A percentile compares a stretch with the other conserved stretches of the same genome.
These are phyloP conservation scores for Dicaeum eximium DNA, from an alignment of 2,113 vertebrate genomes.

Conservation along the genomic window DNA sequence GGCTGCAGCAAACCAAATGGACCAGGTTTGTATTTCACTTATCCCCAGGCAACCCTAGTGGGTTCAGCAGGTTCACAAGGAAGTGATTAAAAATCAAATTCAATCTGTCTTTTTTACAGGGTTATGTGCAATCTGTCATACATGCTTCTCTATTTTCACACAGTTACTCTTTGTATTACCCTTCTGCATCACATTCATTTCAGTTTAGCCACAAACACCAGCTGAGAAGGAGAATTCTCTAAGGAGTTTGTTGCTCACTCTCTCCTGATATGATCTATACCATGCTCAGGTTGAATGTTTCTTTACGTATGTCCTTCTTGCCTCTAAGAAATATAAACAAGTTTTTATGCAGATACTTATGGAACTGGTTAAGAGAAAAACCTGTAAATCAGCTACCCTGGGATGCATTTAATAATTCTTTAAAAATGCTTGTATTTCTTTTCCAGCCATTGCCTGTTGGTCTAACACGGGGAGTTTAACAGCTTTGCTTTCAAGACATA, in stretches of 20 bases:
- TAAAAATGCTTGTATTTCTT: not conserved
- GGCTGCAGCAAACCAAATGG: slow-evolving; percentile 10
- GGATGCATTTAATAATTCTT: not conserved
- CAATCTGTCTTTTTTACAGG: not conserved
- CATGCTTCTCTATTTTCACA: not conserved
- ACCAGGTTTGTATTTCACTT: slow-evolving; percentile 31
- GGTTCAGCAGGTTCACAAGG: not conserved
- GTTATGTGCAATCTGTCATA: slow-evolving; percentile 10
- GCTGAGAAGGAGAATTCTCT: not conserved
- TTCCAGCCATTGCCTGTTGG: not conserved
- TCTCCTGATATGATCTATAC: not conserved
- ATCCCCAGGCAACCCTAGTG: not conserved
- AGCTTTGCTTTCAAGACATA: not conserved
- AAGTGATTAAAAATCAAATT: not conserved
- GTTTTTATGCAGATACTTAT: not conserved
- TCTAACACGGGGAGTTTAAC: not conserved
- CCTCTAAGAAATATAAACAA: not conserved
- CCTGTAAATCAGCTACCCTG: not conserved
- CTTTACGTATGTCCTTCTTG: not conserved
- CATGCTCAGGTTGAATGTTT: not conserved
- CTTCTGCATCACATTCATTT: not conserved
- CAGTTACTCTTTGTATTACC: not conserved
- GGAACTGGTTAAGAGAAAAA: not conserved
- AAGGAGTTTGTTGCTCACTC: not conserved
- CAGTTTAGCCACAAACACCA: slow-evolving; percentile 1